Percentiles rank a stretch among this genome's conserved stretches.
These are phyloP conservation scores for Asteroscopus sphinx DNA, from an alignment of 2,888 invertebrate genomes.

Conservation along the genomic window DNA sequence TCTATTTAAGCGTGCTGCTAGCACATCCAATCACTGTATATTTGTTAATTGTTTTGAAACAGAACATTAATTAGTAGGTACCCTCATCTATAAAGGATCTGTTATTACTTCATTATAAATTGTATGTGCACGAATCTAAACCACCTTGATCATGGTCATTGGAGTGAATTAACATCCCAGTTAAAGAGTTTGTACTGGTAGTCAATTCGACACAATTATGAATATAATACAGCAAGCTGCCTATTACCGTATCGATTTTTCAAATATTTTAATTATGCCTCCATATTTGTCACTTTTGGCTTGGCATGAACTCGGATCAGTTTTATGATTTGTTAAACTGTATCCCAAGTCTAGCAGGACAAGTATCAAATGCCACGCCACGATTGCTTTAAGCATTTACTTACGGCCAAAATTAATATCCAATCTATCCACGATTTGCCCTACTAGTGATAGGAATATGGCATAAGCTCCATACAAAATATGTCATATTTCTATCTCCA, in stretches of 20 bases:
- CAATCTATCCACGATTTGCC: too few relatives aligned
- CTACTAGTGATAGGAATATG: too few relatives aligned
- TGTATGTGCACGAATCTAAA: conserved; percentile 26
- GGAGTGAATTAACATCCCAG: conserved; percentile 24
- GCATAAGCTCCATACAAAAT: too few relatives aligned
- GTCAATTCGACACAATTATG: conserved; percentile 28
- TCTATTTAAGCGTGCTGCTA: conserved; percentile 20
- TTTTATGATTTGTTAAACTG: conserved; percentile 23
- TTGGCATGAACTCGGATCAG: conserved; percentile 20
- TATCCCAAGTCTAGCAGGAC: conserved; percentile 15
- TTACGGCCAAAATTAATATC: too few relatives aligned
- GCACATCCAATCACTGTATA: conserved; percentile 17
- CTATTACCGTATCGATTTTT: conserved; percentile 18
- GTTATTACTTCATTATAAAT: conserved; percentile 19
- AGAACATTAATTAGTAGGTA: conserved; percentile 4
- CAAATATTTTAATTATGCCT: conserved; percentile 25
- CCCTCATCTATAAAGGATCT: conserved; percentile 16
- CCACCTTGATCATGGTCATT: conserved; percentile 17
- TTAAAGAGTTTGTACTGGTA: conserved; percentile 28
- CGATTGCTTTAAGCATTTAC: too few relatives aligned
- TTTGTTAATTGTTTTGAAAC: conserved; percentile 29
- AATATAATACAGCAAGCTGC: conserved; percentile 21
- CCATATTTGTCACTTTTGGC: conserved; percentile 30
- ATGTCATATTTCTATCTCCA: too few relatives aligned
- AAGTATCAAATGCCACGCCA: conserved; percentile 23